A percentile compares a stretch with the other conserved stretches of the same genome.
Conservation (phyloP, 1,140 invertebrate genomes). For the Mya arenaria region DNA sequence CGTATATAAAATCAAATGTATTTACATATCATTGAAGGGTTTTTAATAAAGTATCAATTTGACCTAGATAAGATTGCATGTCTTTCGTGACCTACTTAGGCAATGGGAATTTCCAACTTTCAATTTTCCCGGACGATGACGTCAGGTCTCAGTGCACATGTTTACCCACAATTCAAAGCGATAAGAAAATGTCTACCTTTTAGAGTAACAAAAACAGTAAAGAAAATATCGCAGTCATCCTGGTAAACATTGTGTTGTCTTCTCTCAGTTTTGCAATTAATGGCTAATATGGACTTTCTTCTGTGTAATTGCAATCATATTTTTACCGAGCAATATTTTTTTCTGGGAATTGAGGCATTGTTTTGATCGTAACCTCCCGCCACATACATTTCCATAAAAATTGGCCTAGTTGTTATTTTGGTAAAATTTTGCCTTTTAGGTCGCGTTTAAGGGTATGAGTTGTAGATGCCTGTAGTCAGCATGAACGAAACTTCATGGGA, state of each 20-base stretch:
- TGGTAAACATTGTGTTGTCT: slow-evolving; percentile 60
- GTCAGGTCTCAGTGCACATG: slow-evolving; percentile 47
- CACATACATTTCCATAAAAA: slow-evolving; percentile 6
- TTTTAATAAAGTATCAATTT: too few species aligned
- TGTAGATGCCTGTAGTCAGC: slow-evolving; percentile 73
- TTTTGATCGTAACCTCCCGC: slow-evolving; percentile 1
- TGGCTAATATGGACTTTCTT: background rate
- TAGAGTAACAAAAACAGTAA: slow-evolving; percentile 57
- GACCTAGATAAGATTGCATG: too few species aligned
- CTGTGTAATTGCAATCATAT: background rate
- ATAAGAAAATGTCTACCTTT: slow-evolving; percentile 58
- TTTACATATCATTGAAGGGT: too few species aligned
- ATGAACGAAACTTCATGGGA: slow-evolving; percentile 78
- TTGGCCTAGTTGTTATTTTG: slow-evolving; percentile 32
- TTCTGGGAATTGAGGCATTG: slow-evolving; percentile 38
- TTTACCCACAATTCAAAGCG: slow-evolving; percentile 65
- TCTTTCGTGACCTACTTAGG: slow-evolving; percentile 15
- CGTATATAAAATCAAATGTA: too few species aligned
- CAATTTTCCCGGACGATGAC: slow-evolving; percentile 62
- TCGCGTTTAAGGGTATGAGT: slow-evolving; percentile 69
- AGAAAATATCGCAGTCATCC: slow-evolving; percentile 71
- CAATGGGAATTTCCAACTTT: slow-evolving; percentile 17
- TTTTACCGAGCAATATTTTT: slow-evolving; percentile 21
- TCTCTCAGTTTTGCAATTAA: background rate
- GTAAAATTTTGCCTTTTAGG: slow-evolving; percentile 52